Evolutionary conservation across 2,888 invertebrate genomes (phyloP).

Genomic region (Mesorhabditis spiculigera): DNA sequence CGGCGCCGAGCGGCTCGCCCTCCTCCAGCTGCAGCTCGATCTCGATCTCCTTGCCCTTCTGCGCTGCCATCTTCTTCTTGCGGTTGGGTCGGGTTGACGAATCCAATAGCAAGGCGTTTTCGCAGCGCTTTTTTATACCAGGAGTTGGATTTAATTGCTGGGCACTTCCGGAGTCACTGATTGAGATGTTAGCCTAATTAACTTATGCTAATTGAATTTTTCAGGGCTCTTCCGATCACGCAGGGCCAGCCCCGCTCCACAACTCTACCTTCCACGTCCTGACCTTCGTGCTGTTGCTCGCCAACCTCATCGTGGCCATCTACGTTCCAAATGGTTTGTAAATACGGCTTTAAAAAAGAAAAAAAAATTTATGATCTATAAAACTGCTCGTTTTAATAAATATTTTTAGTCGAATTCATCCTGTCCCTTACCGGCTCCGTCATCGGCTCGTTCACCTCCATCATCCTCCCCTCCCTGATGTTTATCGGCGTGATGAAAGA

Average conservation of each 20-base stretch:
- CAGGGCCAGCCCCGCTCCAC: constrained; percentile 24
- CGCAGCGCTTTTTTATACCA: too few relatives aligned
- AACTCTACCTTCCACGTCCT: constrained; percentile 63
- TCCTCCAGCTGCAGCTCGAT: constrained; percentile 48
- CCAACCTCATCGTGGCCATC: constrained; percentile 77
- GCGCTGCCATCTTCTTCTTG: too few relatives aligned
- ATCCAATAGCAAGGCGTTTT: too few relatives aligned
- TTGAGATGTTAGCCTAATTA: too few relatives aligned
- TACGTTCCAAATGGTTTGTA: constrained; percentile 76
- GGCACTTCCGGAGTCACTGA: too few relatives aligned
- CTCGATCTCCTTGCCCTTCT: constrained; percentile 22
- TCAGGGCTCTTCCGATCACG: constrained; percentile 24
- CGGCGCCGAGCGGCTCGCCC: constrained; percentile 51
- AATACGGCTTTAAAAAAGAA: background rate
- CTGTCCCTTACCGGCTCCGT: constrained; percentile 90
- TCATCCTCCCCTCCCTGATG: constrained; percentile 85
- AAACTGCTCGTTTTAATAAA: background rate
- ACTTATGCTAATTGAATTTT: background rate
- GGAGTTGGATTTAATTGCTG: too few relatives aligned
- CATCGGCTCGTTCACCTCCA: constrained; percentile 86
- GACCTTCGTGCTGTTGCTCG: constrained; percentile 71
- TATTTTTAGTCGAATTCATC: constrained; percentile 71
- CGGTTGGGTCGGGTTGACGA: too few relatives aligned
- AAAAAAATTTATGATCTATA: background rate
- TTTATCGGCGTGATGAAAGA: constrained; percentile 66